A percentile compares a stretch with the other conserved stretches of the same genome.
Conservation (phyloP, 2,888 invertebrate genomes). For the Catocala sponsa region DNA sequence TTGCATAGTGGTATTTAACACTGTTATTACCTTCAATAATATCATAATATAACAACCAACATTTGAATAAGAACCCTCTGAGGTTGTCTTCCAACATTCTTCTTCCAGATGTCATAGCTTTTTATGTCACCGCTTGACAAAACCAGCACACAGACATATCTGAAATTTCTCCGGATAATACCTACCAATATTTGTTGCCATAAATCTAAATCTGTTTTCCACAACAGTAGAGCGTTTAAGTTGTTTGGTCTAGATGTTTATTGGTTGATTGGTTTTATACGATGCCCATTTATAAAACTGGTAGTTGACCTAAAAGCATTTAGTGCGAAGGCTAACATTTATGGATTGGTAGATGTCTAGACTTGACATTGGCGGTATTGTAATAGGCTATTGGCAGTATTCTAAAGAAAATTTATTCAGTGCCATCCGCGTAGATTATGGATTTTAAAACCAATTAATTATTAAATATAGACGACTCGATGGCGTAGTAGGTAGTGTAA, state of each 20-base stretch:
- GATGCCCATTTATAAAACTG: conserved; percentile 49
- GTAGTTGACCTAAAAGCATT: conserved; percentile 52
- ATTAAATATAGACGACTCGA: too few species aligned
- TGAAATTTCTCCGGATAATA: conserved; percentile 45
- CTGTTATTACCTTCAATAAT: too few species aligned
- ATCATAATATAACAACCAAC: too few species aligned
- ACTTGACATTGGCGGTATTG: not conserved
- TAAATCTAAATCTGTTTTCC: conserved; percentile 48
- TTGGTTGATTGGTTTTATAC: conserved; percentile 45
- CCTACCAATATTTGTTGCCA: conserved; percentile 57
- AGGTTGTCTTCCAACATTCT: too few species aligned
- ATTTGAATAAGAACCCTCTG: too few species aligned
- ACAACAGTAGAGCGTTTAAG: conserved; percentile 15
- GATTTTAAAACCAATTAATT: too few species aligned
- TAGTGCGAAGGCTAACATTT: conserved; percentile 47
- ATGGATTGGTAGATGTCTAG: conserved; percentile 29
- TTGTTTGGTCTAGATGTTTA: conserved; percentile 46
- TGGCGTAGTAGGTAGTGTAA: too few species aligned
- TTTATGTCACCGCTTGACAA: conserved; percentile 32
- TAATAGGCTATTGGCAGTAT: too few species aligned
- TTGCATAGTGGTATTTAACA: too few species aligned
- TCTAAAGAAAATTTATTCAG: too few species aligned
- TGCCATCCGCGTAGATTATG: too few species aligned
- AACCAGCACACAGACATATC: conserved; percentile 47
- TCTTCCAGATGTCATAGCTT: not conserved